Percentiles rank a stretch among this genome's conserved stretches.
Conservation (phyloP, 2,888 invertebrate genomes). For the Lobophora halterata region DNA sequence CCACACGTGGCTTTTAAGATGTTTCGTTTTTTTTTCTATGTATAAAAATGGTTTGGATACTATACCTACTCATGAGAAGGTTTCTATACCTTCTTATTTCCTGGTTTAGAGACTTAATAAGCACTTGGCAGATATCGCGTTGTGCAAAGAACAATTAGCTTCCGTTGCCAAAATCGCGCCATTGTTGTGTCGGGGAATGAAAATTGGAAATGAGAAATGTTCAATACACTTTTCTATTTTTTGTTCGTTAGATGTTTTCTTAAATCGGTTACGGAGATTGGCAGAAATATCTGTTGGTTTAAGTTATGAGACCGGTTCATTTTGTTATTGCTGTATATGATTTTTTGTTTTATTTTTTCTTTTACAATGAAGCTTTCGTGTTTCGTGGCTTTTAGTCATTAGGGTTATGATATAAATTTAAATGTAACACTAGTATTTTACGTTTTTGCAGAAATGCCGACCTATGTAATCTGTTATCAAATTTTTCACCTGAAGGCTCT, state of each 20-base stretch:
- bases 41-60: neutral
- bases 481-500: too few species aligned
- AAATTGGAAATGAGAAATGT: constrained; percentile 25
- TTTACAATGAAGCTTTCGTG: too few species aligned
- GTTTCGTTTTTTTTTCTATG: too few species aligned
- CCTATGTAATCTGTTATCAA: too few species aligned
- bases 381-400: too few species aligned
- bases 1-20: too few species aligned
- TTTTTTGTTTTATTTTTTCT: too few species aligned
- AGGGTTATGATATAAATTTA: too few species aligned
- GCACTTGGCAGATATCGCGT: constrained; percentile 30
- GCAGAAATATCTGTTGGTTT: constrained; percentile 17
- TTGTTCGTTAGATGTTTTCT: constrained; percentile 17
- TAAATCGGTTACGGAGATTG: constrained; percentile 17
- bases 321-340: constrained; percentile 4
- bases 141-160: constrained; percentile 27
- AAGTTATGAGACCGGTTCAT: neutral
- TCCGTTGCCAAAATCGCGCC: constrained; percentile 24
- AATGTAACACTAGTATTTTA: too few species aligned
- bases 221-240: constrained; percentile 23
- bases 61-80: neutral
- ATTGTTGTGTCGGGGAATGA: constrained; percentile 22
- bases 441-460: too few species aligned
- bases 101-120: constrained; percentile 24
- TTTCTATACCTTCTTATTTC: constrained; percentile 2